Conservation (phyloP, 2,113 vertebrate genomes). For the Calyptommatus sinebrachiatus region DNA sequence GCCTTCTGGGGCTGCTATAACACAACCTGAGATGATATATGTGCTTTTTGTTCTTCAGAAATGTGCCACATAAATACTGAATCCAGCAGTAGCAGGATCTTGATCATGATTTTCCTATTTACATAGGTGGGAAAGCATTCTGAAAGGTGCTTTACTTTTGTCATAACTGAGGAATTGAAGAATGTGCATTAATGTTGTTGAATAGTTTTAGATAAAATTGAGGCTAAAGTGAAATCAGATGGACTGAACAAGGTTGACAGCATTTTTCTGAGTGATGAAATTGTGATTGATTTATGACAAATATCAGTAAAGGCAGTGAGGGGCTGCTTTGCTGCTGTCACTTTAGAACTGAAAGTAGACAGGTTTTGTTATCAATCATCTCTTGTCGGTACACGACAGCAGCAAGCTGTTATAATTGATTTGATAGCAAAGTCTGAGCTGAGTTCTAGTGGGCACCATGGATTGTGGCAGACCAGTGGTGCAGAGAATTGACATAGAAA, state of each 20-base stretch:
- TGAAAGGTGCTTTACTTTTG: constrained; percentile 27
- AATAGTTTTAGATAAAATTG: constrained; percentile 63
- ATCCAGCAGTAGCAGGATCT: constrained; percentile 7
- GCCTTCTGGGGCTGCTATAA: background rate
- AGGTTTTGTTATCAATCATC: constrained; percentile 92
- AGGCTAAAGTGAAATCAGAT: constrained; percentile 68
- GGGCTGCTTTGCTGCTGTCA: constrained; percentile 85
- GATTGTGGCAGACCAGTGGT: constrained; percentile 66
- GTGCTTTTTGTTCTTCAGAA: background rate
- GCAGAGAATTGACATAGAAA: constrained; percentile 73
- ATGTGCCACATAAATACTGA: background rate
- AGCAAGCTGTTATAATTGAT: constrained; percentile 71
- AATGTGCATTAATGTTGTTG: constrained; percentile 62
- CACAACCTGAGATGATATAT: background rate
- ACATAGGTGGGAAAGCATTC: constrained; percentile 44
- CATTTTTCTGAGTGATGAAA: constrained; percentile 81
- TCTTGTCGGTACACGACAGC: constrained; percentile 68
- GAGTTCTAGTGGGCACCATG: constrained; percentile 61
- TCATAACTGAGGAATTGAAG: constrained; percentile 38
- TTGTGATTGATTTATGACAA: constrained; percentile 92
- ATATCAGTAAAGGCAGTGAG: constrained; percentile 77
- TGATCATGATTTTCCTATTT: constrained; percentile 15
- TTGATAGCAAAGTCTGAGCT: constrained; percentile 72
- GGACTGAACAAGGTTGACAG: constrained; percentile 71
- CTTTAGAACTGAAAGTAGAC: constrained; percentile 81